Conservation (phyloP, 2,113 vertebrate species). For the Scomber colias region DNA sequence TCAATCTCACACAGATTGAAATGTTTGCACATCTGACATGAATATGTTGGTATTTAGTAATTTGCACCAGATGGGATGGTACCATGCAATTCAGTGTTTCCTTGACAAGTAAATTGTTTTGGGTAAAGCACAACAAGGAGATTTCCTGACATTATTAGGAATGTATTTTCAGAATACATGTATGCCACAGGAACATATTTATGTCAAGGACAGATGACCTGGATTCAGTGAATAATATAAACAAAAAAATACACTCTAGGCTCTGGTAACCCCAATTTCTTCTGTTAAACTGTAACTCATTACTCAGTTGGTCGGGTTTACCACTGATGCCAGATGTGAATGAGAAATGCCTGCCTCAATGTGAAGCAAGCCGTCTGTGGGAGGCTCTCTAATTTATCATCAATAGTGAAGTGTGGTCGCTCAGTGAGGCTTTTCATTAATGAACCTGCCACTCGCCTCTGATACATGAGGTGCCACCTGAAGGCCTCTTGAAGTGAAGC, state of each 20-base stretch:
- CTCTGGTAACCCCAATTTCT: slow-evolving; percentile 33
- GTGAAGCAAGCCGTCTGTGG: slow-evolving; percentile 24
- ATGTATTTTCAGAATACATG: slow-evolving; percentile 11
- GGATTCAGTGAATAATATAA: slow-evolving; percentile 18
- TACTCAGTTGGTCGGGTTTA: slow-evolving; percentile 56
- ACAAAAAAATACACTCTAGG: background rate
- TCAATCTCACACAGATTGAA: slow-evolving; percentile 61
- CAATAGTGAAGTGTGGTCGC: slow-evolving; percentile 74
- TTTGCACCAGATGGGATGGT: slow-evolving; percentile 71
- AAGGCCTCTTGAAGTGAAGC: slow-evolving; percentile 70
- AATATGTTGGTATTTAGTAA: slow-evolving; percentile 62
- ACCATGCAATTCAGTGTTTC: slow-evolving; percentile 61
- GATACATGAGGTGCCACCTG: slow-evolving; percentile 82
- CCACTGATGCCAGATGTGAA: slow-evolving; percentile 57
- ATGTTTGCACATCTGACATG: slow-evolving; percentile 70
- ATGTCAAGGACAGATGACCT: slow-evolving; percentile 22
- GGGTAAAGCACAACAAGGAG: slow-evolving; percentile 44
- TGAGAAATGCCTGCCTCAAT: slow-evolving; percentile 35
- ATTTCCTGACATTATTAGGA: slow-evolving; percentile 50
- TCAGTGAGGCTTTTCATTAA: slow-evolving; percentile 80
- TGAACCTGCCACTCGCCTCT: slow-evolving; percentile 78
- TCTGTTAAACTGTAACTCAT: slow-evolving; percentile 40
- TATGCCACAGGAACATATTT: background rate
- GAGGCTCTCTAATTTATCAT: slow-evolving; percentile 67
- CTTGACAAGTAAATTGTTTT: slow-evolving; percentile 67